These are phyloP conservation scores for Ctenochaetus hawaiiensis DNA, from an alignment of 2,797 vertebrate genomes.

Conservation along the genomic window DNA sequence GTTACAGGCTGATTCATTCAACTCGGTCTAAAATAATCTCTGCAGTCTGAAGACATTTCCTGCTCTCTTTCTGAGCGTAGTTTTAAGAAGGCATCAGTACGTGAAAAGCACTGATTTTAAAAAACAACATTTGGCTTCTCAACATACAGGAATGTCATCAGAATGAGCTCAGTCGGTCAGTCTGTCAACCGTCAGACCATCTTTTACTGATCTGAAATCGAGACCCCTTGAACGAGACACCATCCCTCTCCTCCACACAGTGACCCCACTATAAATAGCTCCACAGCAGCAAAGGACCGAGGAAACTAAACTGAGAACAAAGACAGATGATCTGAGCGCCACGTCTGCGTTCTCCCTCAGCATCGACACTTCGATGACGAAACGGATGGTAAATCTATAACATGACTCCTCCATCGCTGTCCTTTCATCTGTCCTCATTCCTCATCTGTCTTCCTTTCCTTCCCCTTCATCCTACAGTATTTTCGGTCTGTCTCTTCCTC, in stretches of 20 bases:
- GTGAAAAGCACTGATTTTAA: not conserved
- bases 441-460: slow-evolving; percentile 6
- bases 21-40: not conserved
- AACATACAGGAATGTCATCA: not conserved
- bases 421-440: slow-evolving; percentile 16
- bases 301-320: slow-evolving; percentile 30
- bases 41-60: not conserved
- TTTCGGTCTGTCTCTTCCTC: slow-evolving; percentile 13
- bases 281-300: slow-evolving; percentile 25
- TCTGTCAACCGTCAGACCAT: slow-evolving; percentile 9
- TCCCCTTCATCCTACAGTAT: slow-evolving; percentile 1
- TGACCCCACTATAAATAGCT: slow-evolving; percentile 75
- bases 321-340: slow-evolving; percentile 40
- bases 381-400: slow-evolving; percentile 45
- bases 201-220: slow-evolving; percentile 46
- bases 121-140: not conserved
- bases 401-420: slow-evolving; percentile 22
- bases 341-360: slow-evolving; percentile 30
- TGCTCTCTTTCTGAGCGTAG: not conserved
- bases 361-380: slow-evolving; percentile 37
- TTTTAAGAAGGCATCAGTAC: not conserved
- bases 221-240: slow-evolving; percentile 47
- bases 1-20: not conserved
- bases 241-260: slow-evolving; percentile 43
- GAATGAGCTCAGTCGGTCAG: slow-evolving; percentile 12